Evolutionary conservation across 1,140 invertebrate species (phyloP), one percentile per base, ranked within the genome.

Genomic region (Dermatophagoides farinae): DNA sequence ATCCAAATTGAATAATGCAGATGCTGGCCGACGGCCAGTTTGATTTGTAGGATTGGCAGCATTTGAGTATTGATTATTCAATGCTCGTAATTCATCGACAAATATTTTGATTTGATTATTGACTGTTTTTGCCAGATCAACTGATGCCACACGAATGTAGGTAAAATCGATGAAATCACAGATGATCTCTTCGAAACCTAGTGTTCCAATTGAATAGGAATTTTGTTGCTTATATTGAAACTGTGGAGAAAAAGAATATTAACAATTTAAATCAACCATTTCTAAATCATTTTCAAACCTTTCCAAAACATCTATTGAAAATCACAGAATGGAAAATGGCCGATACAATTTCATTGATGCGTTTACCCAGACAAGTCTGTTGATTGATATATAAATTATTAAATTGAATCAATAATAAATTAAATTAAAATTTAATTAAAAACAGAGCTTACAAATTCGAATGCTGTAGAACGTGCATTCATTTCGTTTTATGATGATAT

Each of bases 141-240:
- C 75, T 1, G 88, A 93, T 53, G 86, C 82, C 74, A 88, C 90
- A 71, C 88, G 88, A 0, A 93, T 75, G 73, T 97, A 97, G 37
- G 90, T 95, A 67, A 95, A 86, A 73, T 96, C 90, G 64, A 97
- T 86, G 70, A 92, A 95, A 74, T 96, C 87, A 76, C 92, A 97
- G 70, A 93, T 86, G 11, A 95, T 86, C 75, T 97, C 92, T 65
- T 87, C 84, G 68, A 90, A 90, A 51, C 90, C 90, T 25, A 97
- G 80, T 1, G 88, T 92, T 37, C 91, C 89, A 57, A 96, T 86
- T 11, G 88, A 88, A 71, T 95, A 97, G 71, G 83, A 87, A 64
- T 84, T 85, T 73, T 95, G 89, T 69, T 84, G 82, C 72, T 86
- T 87, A 72, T 93, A 95, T 54, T 84, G 81, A 74, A 95, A 95